Evolutionary conservation across 2,888 invertebrate genomes (phyloP).

Genomic region (Acronicta alni): DNA sequence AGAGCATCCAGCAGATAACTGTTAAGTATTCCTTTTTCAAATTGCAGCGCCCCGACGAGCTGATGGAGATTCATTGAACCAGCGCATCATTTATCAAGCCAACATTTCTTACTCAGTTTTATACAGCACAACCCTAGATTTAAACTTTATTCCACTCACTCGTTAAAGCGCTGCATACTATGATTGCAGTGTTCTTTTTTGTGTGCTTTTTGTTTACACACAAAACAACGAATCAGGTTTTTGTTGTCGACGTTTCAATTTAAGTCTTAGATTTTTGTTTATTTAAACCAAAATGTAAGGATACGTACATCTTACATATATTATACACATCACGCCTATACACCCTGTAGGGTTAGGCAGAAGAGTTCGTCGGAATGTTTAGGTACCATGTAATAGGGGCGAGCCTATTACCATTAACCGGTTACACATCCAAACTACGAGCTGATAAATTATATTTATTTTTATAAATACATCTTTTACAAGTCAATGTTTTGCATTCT

Average conservation of each 20-base stretch:
- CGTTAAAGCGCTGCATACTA: conserved; percentile 69
- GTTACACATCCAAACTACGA: too few species aligned
- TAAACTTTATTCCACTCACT: conserved; percentile 73
- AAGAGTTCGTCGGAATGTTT: too few species aligned
- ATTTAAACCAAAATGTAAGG: conserved; percentile 27
- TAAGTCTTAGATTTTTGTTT: conserved; percentile 34
- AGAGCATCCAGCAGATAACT: conserved; percentile 67
- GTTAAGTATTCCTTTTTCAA: conserved; percentile 75
- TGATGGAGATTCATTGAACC: conserved; percentile 86
- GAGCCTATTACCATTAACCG: too few species aligned
- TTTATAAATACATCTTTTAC: too few species aligned
- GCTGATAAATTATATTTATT: too few species aligned
- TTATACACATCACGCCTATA: too few species aligned
- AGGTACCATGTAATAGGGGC: too few species aligned
- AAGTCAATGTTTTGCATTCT: too few species aligned
- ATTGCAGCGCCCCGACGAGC: conserved; percentile 75
- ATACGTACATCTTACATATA: too few species aligned
- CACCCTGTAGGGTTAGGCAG: too few species aligned
- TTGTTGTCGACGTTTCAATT: conserved; percentile 49
- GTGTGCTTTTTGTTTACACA: conserved; percentile 62
- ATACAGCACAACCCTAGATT: conserved; percentile 73
- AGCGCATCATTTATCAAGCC: conserved; percentile 83
- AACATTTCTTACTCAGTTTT: conserved; percentile 78
- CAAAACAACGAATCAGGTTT: conserved; percentile 39
- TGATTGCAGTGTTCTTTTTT: conserved; percentile 72